Evolutionary conservation across 2,888 invertebrate species (phyloP).

Genomic region (Copidosoma aretas): DNA sequence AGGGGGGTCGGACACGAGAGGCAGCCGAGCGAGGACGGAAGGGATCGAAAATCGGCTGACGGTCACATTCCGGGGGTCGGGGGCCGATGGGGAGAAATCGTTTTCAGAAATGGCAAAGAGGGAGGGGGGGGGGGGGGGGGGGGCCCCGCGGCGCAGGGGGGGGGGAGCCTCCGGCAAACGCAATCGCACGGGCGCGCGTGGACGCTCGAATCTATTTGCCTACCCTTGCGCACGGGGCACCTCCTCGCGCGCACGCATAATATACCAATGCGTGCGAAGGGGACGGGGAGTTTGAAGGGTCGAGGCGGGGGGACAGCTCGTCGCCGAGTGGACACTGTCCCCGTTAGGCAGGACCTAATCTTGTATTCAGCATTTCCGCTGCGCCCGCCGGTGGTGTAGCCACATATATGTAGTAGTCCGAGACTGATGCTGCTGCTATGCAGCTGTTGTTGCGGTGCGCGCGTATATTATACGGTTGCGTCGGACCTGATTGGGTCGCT

Average conservation of each 20-base stretch:
- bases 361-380: conserved; percentile 50
- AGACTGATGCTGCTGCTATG: conserved; percentile 1
- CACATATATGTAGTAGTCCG: too few relatives aligned
- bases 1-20: not conserved
- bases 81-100: conserved; percentile 4
- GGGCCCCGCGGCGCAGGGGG: too few relatives aligned
- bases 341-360: conserved; percentile 51
- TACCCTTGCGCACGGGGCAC: conserved; percentile 17
- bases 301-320: not conserved
- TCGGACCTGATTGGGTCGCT: too few relatives aligned
- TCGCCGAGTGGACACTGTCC: conserved; percentile 32
- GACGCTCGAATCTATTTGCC: conserved; percentile 44
- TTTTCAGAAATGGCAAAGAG: not conserved
- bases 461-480: too few relatives aligned
- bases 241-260: not conserved
- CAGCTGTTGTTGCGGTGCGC: not conserved
- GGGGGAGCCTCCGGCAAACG: conserved; percentile 25
- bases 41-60: conserved; percentile 28
- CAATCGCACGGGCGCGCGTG: conserved; percentile 15
- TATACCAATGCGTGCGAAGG: conserved; percentile 1
- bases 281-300: not conserved
- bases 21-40: not conserved
- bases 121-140: conserved; percentile 13
- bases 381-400: conserved; percentile 43
- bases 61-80: conserved; percentile 16